Evolutionary conservation across 2,797 vertebrate genomes (phyloP).

Genomic region (Artibeus jamaicensis): DNA sequence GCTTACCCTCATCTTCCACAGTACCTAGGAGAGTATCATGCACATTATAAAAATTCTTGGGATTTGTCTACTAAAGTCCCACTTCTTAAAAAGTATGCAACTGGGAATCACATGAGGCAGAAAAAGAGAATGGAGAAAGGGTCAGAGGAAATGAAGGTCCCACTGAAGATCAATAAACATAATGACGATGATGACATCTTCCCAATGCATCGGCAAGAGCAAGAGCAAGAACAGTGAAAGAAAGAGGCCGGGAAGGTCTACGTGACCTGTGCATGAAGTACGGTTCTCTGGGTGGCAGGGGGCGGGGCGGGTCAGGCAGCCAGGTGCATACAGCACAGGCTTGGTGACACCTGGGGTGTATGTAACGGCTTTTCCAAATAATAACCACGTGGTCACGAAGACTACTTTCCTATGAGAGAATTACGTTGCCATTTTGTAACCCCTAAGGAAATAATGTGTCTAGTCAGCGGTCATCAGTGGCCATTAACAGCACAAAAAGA

Average conservation of each 20-base stretch:
- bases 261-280: background rate
- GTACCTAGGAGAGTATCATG: background rate
- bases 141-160: conserved; percentile 28
- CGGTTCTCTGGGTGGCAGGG: background rate
- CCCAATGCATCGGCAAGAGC: background rate
- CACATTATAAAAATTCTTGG: conserved; percentile 21
- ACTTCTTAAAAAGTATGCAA: conserved; percentile 7
- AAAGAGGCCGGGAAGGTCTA: background rate
- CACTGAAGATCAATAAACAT: background rate
- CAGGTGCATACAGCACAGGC: background rate
- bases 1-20: background rate
- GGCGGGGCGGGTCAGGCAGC: too few relatives aligned
- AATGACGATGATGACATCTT: background rate
- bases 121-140: background rate
- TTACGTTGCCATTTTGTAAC: background rate
- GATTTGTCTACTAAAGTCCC: conserved; percentile 17
- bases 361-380: background rate
- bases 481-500: background rate
- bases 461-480: background rate
- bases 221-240: background rate
- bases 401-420: background rate
- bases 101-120: conserved; percentile 28
- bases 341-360: background rate
- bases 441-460: background rate
- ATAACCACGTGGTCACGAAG: background rate